Conservation (phyloP, 2,113 vertebrate genomes). For the Corydoras maculifer region DNA sequence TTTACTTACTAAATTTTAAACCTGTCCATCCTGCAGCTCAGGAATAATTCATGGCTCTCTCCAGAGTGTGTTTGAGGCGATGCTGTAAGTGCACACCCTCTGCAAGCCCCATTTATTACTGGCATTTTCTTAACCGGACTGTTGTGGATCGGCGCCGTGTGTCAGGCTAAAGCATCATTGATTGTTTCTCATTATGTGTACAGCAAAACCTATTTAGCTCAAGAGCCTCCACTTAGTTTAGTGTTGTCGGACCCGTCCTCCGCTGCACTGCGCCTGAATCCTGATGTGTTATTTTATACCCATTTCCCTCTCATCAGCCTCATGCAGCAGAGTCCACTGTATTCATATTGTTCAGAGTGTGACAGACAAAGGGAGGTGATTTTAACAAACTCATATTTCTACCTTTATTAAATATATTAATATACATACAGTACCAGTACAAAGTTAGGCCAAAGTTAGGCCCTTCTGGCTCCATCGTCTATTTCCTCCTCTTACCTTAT, state of each 20-base stretch:
- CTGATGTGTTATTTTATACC: constrained; percentile 38
- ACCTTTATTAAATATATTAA: no score
- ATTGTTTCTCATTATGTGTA: constrained; percentile 79
- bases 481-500: no score
- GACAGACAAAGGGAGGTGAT: neutral
- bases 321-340: neutral
- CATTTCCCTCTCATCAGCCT: constrained; percentile 16
- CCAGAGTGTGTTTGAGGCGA: constrained; percentile 52
- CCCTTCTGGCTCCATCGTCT: no score
- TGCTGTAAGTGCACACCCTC: constrained; percentile 6
- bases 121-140: constrained; percentile 63
- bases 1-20: constrained; percentile 31
- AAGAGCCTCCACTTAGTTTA: constrained; percentile 71
- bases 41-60: constrained; percentile 69
- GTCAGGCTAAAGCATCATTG: constrained; percentile 80
- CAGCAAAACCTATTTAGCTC: constrained; percentile 81
- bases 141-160: constrained; percentile 70
- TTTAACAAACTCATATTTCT: no score
- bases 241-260: constrained; percentile 1
- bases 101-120: constrained; percentile 9
- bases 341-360: neutral
- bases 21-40: constrained; percentile 52
- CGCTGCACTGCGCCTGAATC: constrained; percentile 12
- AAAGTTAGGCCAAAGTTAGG: no score
- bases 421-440: no score